A percentile compares a stretch with the other conserved stretches of the same genome.
Evolutionary conservation across 2,888 invertebrate genomes (phyloP).

Genomic region (Sphaeridia pumilis): DNA sequence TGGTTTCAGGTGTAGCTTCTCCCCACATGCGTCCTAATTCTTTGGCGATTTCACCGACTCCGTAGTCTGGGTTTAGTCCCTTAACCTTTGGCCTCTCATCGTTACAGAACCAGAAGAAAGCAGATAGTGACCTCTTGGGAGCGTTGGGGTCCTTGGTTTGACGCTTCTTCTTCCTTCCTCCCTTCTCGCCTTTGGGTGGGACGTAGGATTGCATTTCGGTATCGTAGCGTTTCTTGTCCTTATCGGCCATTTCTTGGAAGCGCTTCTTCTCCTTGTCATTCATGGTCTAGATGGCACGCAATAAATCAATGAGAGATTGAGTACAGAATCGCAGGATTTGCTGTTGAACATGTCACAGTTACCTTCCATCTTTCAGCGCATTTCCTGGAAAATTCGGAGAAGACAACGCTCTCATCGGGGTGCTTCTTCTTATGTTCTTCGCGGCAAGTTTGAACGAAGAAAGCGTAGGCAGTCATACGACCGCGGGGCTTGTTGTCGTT

Average conservation of each 20-base stretch:
- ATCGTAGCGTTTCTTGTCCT: slow-evolving; percentile 92
- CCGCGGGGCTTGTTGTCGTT: slow-evolving; percentile 79
- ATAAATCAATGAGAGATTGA: too few relatives aligned
- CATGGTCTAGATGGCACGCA: slow-evolving; percentile 96
- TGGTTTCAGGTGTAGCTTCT: slow-evolving; percentile 67
- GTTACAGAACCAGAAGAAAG: slow-evolving; percentile 99
- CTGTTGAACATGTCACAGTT: slow-evolving; percentile 32
- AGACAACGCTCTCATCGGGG: slow-evolving; percentile 95
- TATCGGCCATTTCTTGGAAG: slow-evolving; percentile 98
- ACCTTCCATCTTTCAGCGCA: slow-evolving; percentile 99
- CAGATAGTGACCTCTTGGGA: slow-evolving; percentile 93
- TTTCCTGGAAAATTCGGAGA: slow-evolving; percentile 96
- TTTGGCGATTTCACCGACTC: slow-evolving; percentile 94
- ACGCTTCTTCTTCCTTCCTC: slow-evolving; percentile 62
- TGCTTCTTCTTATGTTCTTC: slow-evolving; percentile 99
- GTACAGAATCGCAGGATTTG: slow-evolving; percentile 34
- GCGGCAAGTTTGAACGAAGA: slow-evolving; percentile 97
- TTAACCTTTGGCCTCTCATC: slow-evolving; percentile 93
- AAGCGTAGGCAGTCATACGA: slow-evolving; percentile 89
- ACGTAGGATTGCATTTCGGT: slow-evolving; percentile 91
- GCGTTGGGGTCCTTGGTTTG: slow-evolving; percentile 96
- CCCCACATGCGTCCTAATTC: slow-evolving; percentile 92
- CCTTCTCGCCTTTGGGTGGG: slow-evolving; percentile 69
- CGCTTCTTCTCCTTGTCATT: slow-evolving; percentile 94
- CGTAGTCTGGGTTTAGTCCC: slow-evolving; percentile 79